Evolutionary conservation across 2,797 vertebrate species (phyloP), one percentile per base, ranked within the genome.

Genomic region (Pseudotriccus pelzelni): DNA sequence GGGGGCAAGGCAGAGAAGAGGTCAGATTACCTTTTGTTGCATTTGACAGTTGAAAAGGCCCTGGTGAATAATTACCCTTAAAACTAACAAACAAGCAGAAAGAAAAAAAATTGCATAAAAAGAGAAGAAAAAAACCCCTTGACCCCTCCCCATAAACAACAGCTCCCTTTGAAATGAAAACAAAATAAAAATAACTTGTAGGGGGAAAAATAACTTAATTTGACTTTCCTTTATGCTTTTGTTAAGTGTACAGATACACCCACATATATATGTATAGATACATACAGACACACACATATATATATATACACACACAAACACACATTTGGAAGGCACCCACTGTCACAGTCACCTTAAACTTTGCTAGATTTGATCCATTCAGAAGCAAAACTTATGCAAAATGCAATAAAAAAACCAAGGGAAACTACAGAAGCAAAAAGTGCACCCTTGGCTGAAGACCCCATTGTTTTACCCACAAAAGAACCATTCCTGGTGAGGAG

Each of bases 21-120:
- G 79, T 70, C 0, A 7, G 92, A 93, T 97, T 97, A 98, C 97
- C 98, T 98, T 99, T 98, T 99, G 98, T 99, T 95, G 78, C 34
- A 90, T 98, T 96, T 98, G 99, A 98, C 98, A 98, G 98, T 98
- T 99, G 98, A 99, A 99, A 98, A 98, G 98, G 98, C 98, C 96
- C 87, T 55, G 75, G 97, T 99, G 98, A 99, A 99, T 99, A 99
- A 99, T 98, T 98, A 98, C 98, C 98, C 92, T 96, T 96, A 89
- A 98, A 96, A 97, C 98, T 98, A 97, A 98, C 96, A 98, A 97
- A 98, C 92, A 93, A 97, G 94, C 95, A 95, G 30, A 93, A 88
- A 96, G 83, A 93, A 96, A 96, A 92, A 94, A 91, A 95, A 94
- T 56, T 3, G 7, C 27, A 59, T 69, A 70, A 81, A 82, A 89